Base-by-base conservation (phyloP, 2,888 invertebrate species). In the Platycheirus rosarum region DNA sequence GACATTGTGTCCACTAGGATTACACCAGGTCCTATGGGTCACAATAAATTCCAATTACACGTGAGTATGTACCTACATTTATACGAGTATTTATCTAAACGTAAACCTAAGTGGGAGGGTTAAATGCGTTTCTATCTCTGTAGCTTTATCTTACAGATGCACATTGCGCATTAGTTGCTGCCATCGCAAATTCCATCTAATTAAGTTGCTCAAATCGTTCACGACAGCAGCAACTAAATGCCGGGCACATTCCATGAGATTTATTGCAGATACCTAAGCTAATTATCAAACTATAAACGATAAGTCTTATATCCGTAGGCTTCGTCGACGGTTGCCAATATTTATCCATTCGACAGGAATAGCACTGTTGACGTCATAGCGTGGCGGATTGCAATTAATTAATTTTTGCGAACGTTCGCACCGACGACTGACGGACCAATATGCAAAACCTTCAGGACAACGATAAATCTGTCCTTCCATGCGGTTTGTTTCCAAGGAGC, bases 361-460 rank as follows among this genome's bases (percentile, higher is more conserved):
- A 44, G 87, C 87, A 35, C 86, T 86, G 37, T 85, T 87, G 26
- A 86, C 57, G 53, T 87, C 87, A 23, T 71, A 65, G 18, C 66
- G 63, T 60, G 87, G 87, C 23, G 86, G 84, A 11, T 84, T 80
- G 84, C 96, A 96, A 87, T 93, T 92, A 68, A 92, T 91, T 57
- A 95, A 89, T 87, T 92, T 92, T 48, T 91, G 90, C 0, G 91
- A 91, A 46, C 93, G 92, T 90, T 96, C 96, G 88, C 96, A 96
- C 87, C 94, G 92, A 89, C 94, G 93, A 86, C 95, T 96, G 2
- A 95, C 93, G 46, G 94, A 92, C 95, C 95, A 96, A 88, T 94
- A 97, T 3, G 94, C 92, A 86, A 93, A 95, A 46, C 94, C 94
- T 86, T 93, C 91, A 0, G 96, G 96, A 90, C 97, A 97, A 86